These are phyloP conservation scores for Trachelus iudaicus DNA, from an alignment of 2,888 invertebrate species.

Conservation along the genomic window DNA sequence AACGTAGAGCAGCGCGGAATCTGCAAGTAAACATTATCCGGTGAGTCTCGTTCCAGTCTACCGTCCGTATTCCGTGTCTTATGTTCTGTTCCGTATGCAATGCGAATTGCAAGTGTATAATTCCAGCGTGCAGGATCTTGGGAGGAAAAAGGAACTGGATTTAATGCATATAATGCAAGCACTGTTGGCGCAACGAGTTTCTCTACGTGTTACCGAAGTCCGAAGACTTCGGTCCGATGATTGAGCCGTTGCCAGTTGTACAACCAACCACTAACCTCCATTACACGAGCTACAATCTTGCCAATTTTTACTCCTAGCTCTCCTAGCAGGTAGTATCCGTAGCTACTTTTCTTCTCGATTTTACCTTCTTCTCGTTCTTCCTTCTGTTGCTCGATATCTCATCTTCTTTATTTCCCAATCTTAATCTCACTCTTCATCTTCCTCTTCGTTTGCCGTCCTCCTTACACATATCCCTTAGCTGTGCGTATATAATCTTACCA, in stretches of 20 bases:
- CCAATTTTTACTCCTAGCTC: background rate
- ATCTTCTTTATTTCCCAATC: slow-evolving; percentile 16
- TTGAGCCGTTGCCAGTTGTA: background rate
- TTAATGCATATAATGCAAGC: background rate
- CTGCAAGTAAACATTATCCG: background rate
- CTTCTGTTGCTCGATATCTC: background rate
- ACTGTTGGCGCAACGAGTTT: background rate
- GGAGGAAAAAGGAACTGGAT: background rate
- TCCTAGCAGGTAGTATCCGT: background rate
- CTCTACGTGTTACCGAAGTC: background rate
- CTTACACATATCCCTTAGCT: background rate
- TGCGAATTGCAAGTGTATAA: background rate
- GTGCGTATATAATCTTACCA: background rate
- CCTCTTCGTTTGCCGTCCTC: background rate
- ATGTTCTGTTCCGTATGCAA: background rate
- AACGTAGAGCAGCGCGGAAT: background rate
- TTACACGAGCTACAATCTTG: background rate
- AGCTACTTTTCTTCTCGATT: background rate
- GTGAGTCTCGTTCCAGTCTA: background rate
- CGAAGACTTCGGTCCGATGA: background rate
- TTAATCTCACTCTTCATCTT: slow-evolving; percentile 1
- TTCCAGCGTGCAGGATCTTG: background rate
- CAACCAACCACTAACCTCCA: background rate
- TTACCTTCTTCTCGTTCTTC: background rate
- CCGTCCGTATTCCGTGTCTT: background rate